phyloP scores from a whole-genome alignment of 2,113 vertebrate species.

The Hippoglossus stenolepis region DNA sequence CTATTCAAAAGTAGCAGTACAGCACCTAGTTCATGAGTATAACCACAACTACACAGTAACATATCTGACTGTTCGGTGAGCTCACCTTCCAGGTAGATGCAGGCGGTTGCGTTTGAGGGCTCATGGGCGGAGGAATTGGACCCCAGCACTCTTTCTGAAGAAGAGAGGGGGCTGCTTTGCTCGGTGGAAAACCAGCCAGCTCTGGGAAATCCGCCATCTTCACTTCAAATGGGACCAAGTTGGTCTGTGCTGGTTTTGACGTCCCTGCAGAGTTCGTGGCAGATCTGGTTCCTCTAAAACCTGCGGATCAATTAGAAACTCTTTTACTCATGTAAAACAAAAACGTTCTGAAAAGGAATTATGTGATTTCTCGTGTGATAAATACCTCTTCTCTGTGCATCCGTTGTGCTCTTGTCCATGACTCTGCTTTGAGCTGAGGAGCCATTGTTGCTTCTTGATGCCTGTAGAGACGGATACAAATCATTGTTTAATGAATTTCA shows the following conservation, averaged over 20 bases:
- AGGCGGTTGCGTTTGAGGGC: background rate
- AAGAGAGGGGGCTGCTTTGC: constrained; percentile 2
- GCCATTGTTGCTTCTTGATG: constrained; percentile 42
- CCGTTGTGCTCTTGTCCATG: constrained; percentile 44
- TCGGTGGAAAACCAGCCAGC: constrained; percentile 46
- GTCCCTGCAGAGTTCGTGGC: constrained; percentile 45
- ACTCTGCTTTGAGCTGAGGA: constrained; percentile 38
- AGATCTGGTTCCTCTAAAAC: constrained; percentile 50
- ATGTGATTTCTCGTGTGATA: background rate
- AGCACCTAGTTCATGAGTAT: background rate
- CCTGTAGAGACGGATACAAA: constrained; percentile 49
- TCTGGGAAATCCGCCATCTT: constrained; percentile 82
- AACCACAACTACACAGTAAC: background rate
- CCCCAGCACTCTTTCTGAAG: constrained; percentile 55
- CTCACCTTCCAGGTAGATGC: constrained; percentile 50
- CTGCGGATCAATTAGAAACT: constrained; percentile 37
- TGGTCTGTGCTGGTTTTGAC: constrained; percentile 15
- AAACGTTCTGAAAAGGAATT: too few species aligned
- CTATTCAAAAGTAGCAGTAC: constrained; percentile 16
- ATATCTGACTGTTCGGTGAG: background rate
- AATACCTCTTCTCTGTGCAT: constrained; percentile 67
- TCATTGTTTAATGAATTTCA: background rate
- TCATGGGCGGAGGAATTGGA: constrained; percentile 4
- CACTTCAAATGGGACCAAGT: constrained; percentile 71
- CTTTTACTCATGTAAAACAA: background rate